Base-by-base conservation (phyloP, 2,797 vertebrate species). In the Ispidina lecontei region DNA sequence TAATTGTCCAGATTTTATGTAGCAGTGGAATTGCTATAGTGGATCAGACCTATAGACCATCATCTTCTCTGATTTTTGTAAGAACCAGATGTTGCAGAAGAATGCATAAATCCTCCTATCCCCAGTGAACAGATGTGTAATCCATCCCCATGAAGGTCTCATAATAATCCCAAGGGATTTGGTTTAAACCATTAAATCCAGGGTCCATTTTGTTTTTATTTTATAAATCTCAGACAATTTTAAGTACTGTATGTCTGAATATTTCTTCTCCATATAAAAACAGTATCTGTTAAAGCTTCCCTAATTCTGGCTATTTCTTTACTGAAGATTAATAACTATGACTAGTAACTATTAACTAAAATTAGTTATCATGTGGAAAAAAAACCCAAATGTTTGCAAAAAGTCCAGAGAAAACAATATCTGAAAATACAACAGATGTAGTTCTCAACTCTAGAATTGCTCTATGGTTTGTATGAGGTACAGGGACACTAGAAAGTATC, bases 131-230 rank as follows among this genome's bases (percentile, higher is more conserved):
- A 96, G 94, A 92, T 91, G 68, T 62, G 21, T 10, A 86, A 73
- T 68, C 70, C 76, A 41, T 71, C 33, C 59, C 21, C 21, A 3
- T 8, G 54, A 43, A 76, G 6, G 14, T 63, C 41, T 89, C 59
- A 25, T 35, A 59, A 28, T 79, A 94, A 93, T 90, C 91, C 44
- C 52, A 19, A 55, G 41, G 68, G 89, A 90, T 93, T 81, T 91
- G 28, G 13, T 68, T 91, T 89, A 91, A 86, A 78, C 2, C 18
- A 63, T n/a, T 26, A 75, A 75, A 25, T 15, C 44, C 28, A 77
- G 10, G 10, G 14, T 67, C 85, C 4, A 43, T 75, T 91, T 68
- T 33, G 7, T 11, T 82, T 84, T 82, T 62, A 31, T 39, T 87
- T 63, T 44, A 35, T 44, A 84, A 70, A 76, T 31, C 25, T 51